Conservation (phyloP, 2,888 invertebrate species). For the Nomada flava region DNA sequence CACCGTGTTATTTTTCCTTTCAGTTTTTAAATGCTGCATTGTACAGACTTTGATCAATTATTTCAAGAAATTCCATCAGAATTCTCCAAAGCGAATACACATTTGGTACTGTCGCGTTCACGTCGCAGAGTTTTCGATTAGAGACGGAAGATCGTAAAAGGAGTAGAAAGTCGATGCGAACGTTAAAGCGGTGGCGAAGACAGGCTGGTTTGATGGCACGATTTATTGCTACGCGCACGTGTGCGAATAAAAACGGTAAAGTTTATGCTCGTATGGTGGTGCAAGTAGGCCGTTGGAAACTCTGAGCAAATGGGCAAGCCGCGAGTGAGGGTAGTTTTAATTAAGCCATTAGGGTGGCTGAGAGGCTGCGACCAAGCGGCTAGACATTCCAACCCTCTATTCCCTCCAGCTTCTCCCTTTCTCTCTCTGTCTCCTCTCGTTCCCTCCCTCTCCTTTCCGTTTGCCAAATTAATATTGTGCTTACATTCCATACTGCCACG, state of each 20-base stretch:
- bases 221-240: slow-evolving; percentile 15
- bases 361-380: slow-evolving; percentile 76
- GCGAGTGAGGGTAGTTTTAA: slow-evolving; percentile 82
- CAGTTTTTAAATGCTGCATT: no score
- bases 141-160: neutral
- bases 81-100: no score
- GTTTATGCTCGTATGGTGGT: slow-evolving; percentile 38
- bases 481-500: slow-evolving; percentile 67
- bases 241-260: slow-evolving; percentile 50
- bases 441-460: slow-evolving; percentile 62
- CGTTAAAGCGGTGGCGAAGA: neutral
- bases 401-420: slow-evolving; percentile 65
- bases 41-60: no score
- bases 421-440: slow-evolving; percentile 60
- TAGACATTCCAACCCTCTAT: slow-evolving; percentile 73
- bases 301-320: slow-evolving; percentile 66
- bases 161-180: neutral
- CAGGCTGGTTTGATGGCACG: neutral
- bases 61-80: no score
- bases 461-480: slow-evolving; percentile 82
- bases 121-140: no score
- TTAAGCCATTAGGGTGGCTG: slow-evolving; percentile 84
- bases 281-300: slow-evolving; percentile 60
- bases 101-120: no score
- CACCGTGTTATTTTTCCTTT: no score